Percentiles rank a stretch among this genome's conserved stretches.
Evolutionary conservation across 2,888 invertebrate genomes (phyloP).

Genomic region (Entomobrya multifasciata): DNA sequence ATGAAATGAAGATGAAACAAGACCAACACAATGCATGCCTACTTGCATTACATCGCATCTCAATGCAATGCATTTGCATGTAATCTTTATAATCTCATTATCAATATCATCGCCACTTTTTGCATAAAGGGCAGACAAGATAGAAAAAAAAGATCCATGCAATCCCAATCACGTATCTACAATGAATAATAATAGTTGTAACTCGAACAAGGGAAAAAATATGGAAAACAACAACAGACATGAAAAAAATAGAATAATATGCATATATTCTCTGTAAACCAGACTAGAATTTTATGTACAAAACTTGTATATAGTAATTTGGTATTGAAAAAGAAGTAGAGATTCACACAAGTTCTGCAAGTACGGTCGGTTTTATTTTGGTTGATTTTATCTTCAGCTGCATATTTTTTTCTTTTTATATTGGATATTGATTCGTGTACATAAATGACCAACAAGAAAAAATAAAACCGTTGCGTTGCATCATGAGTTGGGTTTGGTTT

Average conservation of each 20-base stretch:
- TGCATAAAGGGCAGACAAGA: conserved; percentile 29
- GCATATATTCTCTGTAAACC: not conserved
- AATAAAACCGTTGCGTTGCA: too few relatives aligned
- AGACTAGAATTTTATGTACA: not conserved
- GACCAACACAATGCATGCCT: not conserved
- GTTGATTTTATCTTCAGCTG: not conserved
- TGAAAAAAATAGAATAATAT: not conserved
- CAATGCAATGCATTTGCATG: conserved; percentile 57
- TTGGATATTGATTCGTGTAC: conserved; percentile 33
- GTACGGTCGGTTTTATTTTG: conserved; percentile 3
- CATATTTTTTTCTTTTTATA: too few relatives aligned
- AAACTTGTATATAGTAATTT: not conserved
- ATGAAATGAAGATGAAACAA: not conserved
- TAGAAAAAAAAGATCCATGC: not conserved
- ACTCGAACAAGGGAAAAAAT: not conserved
- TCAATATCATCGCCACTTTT: conserved; percentile 23
- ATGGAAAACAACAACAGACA: not conserved
- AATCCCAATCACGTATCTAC: not conserved
- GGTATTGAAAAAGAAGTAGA: not conserved
- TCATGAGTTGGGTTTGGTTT: too few relatives aligned
- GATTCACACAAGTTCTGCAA: not conserved
- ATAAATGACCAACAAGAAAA: not conserved
- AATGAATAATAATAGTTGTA: conserved; percentile 3
- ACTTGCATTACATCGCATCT: conserved; percentile 13
- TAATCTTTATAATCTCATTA: conserved; percentile 61